These are phyloP conservation scores for Nomia melanderi DNA, from an alignment of 1,140 invertebrate genomes.

Conservation along the genomic window DNA sequence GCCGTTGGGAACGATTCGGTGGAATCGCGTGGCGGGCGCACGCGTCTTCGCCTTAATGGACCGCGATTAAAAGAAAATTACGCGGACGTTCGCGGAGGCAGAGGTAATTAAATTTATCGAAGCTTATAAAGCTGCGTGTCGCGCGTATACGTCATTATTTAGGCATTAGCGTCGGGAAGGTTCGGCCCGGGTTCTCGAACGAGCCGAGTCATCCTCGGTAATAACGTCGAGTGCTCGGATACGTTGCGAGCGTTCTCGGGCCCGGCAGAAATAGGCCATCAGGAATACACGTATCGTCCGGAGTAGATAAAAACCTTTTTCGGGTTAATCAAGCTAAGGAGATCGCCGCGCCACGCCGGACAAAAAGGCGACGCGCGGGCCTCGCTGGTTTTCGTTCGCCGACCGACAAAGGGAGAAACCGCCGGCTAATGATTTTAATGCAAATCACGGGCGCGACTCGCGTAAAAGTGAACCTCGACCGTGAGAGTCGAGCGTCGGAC, in stretches of 20 bases:
- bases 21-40: neutral
- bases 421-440: conserved; percentile 16
- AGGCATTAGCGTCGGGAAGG: conserved; percentile 51
- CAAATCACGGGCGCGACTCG: conserved; percentile 13
- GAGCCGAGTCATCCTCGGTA: conserved; percentile 73
- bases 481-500: neutral
- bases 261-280: conserved; percentile 37
- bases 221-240: conserved; percentile 68
- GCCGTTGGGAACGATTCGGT: neutral
- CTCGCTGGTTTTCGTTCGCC: neutral
- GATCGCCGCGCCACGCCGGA: neutral
- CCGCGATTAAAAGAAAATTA: conserved; percentile 42
- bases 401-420: conserved; percentile 16
- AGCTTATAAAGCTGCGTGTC: conserved; percentile 55
- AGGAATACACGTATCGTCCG: conserved; percentile 33
- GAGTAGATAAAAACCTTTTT: conserved; percentile 41
- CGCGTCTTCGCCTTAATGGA: neutral
- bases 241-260: conserved; percentile 44
- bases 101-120: conserved; percentile 59
- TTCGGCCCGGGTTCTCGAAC: conserved; percentile 14
- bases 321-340: conserved; percentile 44
- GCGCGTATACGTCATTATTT: conserved; percentile 59
- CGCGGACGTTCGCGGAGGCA: neutral
- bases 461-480: neutral
- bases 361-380: neutral